These are phyloP conservation scores for Molossus molossus DNA, from an alignment of 2,797 vertebrate genomes.

Conservation along the genomic window DNA sequence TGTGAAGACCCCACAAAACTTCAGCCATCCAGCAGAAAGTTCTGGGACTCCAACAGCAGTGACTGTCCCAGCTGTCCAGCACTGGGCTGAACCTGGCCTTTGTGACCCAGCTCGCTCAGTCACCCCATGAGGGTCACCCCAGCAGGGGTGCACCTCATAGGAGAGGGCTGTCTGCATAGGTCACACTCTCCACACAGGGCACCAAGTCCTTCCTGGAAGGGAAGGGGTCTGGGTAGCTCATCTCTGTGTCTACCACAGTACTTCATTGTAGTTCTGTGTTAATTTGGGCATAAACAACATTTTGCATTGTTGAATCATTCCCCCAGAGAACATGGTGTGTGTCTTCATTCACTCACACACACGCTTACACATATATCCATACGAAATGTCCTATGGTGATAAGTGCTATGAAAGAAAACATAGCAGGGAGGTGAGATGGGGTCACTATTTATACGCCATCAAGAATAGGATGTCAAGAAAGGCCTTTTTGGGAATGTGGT, in stretches of 20 bases:
- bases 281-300: not conserved
- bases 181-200: not conserved
- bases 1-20: not conserved
- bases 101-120: not conserved
- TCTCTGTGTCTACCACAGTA: not conserved
- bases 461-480: slow-evolving; percentile 85
- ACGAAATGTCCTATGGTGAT: too few species aligned
- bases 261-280: not conserved
- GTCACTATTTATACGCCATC: too few species aligned
- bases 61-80: not conserved
- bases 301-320: not conserved
- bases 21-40: not conserved
- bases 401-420: too few species aligned
- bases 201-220: not conserved
- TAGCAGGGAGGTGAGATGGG: too few species aligned
- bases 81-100: not conserved
- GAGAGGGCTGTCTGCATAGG: not conserved
- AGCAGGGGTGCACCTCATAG: not conserved
- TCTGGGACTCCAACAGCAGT: not conserved
- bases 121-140: too few species aligned
- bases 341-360: not conserved
- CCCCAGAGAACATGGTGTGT: not conserved
- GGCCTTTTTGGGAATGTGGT: not conserved
- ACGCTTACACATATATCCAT: not conserved
- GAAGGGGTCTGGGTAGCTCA: too few species aligned